Conservation (phyloP, 2,888 invertebrate species). For the Bimastos eiseni region DNA sequence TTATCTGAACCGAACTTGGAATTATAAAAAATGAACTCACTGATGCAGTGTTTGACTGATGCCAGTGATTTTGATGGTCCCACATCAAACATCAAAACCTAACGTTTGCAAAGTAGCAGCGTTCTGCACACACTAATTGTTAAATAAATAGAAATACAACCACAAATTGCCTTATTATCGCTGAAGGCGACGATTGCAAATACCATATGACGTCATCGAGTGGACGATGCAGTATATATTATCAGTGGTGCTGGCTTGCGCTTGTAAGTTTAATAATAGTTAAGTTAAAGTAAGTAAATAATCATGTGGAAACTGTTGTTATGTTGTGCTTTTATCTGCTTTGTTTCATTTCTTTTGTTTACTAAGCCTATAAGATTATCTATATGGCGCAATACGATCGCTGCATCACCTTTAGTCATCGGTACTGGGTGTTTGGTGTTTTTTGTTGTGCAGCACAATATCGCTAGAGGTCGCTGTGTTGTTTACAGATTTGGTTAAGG, state of each 20-base stretch:
- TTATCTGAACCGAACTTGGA: too few relatives aligned
- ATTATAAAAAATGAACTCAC: too few relatives aligned
- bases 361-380: not conserved
- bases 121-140: too few relatives aligned
- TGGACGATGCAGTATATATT: not conserved
- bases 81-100: too few relatives aligned
- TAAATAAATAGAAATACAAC: too few relatives aligned
- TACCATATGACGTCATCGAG: not conserved
- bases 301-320: not conserved
- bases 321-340: not conserved
- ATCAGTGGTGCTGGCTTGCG: not conserved
- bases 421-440: not conserved
- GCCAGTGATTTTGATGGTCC: too few relatives aligned
- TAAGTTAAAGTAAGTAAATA: not conserved
- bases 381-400: not conserved
- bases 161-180: not conserved
- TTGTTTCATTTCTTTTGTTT: not conserved
- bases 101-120: too few relatives aligned
- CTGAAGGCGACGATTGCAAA: not conserved
- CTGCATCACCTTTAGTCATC: not conserved
- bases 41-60: too few relatives aligned
- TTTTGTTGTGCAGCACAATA: not conserved
- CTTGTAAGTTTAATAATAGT: conserved; percentile 3
- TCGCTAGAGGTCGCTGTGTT: not conserved
- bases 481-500: not conserved